Percentiles rank a stretch among this genome's conserved stretches.
Evolutionary conservation across 30 jellyfish, hydroid and myxozoan species (phyloP).

Genomic region (Hydractinia symbiolongicarpus): DNA sequence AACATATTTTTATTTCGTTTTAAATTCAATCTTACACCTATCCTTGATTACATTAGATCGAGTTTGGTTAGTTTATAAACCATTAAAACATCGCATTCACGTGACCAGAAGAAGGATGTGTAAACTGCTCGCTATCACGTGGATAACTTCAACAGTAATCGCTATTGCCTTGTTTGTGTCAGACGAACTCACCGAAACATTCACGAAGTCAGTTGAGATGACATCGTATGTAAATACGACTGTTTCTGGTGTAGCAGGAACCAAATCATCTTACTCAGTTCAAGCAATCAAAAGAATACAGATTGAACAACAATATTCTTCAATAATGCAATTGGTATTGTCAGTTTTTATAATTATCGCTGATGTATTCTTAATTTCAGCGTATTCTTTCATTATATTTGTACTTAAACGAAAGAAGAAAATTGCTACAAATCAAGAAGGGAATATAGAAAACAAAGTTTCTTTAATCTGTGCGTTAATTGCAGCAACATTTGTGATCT

Average conservation of each 20-base stretch:
- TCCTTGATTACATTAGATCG: constrained; percentile 13
- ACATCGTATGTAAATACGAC: neutral
- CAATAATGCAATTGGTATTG: neutral
- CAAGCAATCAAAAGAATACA: too few relatives aligned
- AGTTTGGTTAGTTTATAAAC: constrained; percentile 14
- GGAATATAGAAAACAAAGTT: neutral
- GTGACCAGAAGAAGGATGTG: neutral
- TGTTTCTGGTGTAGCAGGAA: neutral
- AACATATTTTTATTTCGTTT: constrained; percentile 20
- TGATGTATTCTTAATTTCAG: neutral
- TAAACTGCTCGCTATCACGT: neutral
- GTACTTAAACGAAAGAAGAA: neutral
- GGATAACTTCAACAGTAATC: neutral
- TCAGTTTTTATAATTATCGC: neutral
- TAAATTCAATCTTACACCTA: constrained; percentile 10
- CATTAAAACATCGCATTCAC: neutral
- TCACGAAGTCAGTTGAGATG: neutral
- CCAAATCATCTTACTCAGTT: too few relatives aligned
- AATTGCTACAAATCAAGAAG: neutral
- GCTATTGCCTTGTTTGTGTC: neutral
- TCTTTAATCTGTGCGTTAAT: neutral
- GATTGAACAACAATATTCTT: too few relatives aligned
- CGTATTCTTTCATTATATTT: neutral
- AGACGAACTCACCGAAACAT: neutral
- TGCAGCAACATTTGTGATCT: constrained; percentile 12